phyloP scores from a whole-genome alignment of 2,888 invertebrate species.

The Geophilus truncorum region DNA sequence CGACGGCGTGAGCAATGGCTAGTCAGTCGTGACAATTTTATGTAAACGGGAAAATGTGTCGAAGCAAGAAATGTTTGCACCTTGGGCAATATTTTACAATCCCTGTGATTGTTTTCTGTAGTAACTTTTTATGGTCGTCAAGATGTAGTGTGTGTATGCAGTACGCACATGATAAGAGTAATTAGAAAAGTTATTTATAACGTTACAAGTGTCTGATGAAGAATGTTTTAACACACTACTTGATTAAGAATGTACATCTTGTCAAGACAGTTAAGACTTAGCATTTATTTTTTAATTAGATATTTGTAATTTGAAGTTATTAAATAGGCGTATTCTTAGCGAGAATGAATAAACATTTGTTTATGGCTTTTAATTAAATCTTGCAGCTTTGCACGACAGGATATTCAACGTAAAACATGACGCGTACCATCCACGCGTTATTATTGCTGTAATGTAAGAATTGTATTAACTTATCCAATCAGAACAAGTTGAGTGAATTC shows the following conservation, averaged over 20 bases:
- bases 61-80: background rate
- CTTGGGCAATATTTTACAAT: too few relatives aligned
- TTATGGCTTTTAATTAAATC: background rate
- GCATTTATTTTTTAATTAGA: background rate
- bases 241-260: background rate
- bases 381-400: background rate
- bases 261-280: background rate
- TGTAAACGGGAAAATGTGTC: background rate
- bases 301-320: background rate
- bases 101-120: background rate
- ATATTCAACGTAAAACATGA: too few relatives aligned
- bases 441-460: too few relatives aligned
- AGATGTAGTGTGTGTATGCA: too few relatives aligned
- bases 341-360: background rate
- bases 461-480: background rate
- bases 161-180: too few relatives aligned
- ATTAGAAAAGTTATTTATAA: too few relatives aligned
- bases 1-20: constrained; percentile 10
- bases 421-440: too few relatives aligned
- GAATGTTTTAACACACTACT: background rate
- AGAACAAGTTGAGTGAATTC: background rate
- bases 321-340: background rate
- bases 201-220: too few relatives aligned
- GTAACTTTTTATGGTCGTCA: background rate
- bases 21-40: background rate